Evolutionary conservation across 2,888 invertebrate genomes (phyloP), one percentile per base, ranked within the genome.

Genomic region (Odontothrips loti): DNA sequence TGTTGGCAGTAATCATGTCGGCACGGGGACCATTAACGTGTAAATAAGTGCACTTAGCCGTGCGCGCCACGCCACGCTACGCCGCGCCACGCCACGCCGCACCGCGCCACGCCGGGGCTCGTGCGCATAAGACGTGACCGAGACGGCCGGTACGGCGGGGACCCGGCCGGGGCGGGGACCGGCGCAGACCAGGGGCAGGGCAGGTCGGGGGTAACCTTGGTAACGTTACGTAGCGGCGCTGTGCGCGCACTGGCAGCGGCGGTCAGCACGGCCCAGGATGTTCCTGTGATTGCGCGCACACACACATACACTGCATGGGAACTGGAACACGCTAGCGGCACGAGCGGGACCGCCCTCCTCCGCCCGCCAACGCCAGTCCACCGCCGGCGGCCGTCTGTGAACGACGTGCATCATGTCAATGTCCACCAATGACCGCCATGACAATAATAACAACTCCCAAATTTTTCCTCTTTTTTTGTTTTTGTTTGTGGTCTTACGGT

Each of bases 21-120:
- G 68, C 68, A 27, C 68, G 68, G 68, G 4, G 68, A 75, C 68
- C 68, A 75, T 75, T 75, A 75, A 75, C 68, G 68, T 75, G 68
- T 75, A 75, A 75, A 75, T 75, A 75, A 75, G 68, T 75, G 68
- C 68, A 75, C 68, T 75, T 75, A 75, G 68, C 68, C 34, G 23
- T 27, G 68, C 68, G 34, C 68, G 51, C 51, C 12, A 9, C 12
- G 48, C 48, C n/a, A n/a, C n/a, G n/a, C n/a, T n/a, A n/a, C n/a
- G n/a, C n/a, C 51, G 15, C 51, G 51, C 51, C 51, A 6, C 58
- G 58, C 58, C 58, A n/a, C n/a, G n/a, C n/a, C n/a, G n/a, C n/a
- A n/a, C n/a, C 51, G 15, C 51, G 51, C 51, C 51, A 6, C 58
- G 58, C 58, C 58, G 58, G 34, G 68, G 68, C 68, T 75, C 68